Conservation (phyloP, 2,888 invertebrate genomes). For the Microplitis deprimator region DNA sequence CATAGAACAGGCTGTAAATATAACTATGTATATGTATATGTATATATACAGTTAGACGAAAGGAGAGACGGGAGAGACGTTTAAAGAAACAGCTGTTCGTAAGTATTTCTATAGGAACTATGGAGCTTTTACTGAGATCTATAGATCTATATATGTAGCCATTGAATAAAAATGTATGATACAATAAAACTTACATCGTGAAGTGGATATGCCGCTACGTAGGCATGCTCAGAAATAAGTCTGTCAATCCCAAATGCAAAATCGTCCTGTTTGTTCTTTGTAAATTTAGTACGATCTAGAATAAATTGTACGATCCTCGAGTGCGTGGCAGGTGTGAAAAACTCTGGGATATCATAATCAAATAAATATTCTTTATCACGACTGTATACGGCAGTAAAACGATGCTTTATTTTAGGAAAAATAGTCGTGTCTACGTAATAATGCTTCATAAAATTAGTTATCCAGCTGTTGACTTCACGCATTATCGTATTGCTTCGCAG, state of each 20-base stretch:
- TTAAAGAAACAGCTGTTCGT: background rate
- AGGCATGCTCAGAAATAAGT: conserved; percentile 81
- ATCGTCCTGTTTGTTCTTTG: conserved; percentile 77
- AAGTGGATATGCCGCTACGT: conserved; percentile 87
- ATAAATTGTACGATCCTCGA: conserved; percentile 94
- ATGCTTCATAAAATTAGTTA: conserved; percentile 75
- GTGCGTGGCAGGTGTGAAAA: conserved; percentile 89
- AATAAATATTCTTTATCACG: conserved; percentile 95
- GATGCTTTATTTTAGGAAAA: conserved; percentile 84
- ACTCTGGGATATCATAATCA: conserved; percentile 84
- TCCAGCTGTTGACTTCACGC: conserved; percentile 74
- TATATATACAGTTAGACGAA: background rate
- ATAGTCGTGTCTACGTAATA: conserved; percentile 80
- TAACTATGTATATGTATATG: background rate
- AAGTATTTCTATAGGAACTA: background rate
- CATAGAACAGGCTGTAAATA: background rate
- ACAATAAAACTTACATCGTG: conserved; percentile 82
- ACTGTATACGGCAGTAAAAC: conserved; percentile 90
- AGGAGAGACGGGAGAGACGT: background rate
- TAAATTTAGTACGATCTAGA: conserved; percentile 88
- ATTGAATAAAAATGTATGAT: conserved; percentile 5
- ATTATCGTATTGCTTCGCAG: conserved; percentile 74
- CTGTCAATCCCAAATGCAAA: conserved; percentile 88
- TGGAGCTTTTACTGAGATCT: background rate
- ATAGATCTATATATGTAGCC: background rate